Percentiles rank a stretch among this genome's conserved stretches.
These are phyloP conservation scores for Cheilosia urbana DNA, from an alignment of 2,888 invertebrate species.

Conservation along the genomic window DNA sequence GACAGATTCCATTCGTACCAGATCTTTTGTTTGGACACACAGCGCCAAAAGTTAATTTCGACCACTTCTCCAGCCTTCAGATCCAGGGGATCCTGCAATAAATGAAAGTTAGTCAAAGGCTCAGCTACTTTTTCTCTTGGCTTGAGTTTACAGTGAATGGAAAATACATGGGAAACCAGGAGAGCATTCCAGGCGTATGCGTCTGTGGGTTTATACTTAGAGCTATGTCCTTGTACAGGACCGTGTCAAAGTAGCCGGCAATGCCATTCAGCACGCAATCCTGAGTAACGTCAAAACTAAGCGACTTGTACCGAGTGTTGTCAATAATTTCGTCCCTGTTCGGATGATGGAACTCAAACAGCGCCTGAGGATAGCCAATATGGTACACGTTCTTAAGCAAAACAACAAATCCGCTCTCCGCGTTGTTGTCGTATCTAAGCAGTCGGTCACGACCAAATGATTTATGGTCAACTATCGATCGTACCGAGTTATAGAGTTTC, in stretches of 20 bases:
- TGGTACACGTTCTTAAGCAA: slow-evolving; percentile 85
- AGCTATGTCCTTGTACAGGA: slow-evolving; percentile 92
- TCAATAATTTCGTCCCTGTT: slow-evolving; percentile 88
- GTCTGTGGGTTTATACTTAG: slow-evolving; percentile 96
- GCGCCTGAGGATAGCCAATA: slow-evolving; percentile 81
- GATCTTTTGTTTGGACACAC: slow-evolving; percentile 90
- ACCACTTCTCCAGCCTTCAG: slow-evolving; percentile 89
- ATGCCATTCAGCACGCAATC: slow-evolving; percentile 96
- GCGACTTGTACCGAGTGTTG: slow-evolving; percentile 89
- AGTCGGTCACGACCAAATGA: slow-evolving; percentile 77
- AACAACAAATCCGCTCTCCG: slow-evolving; percentile 96
- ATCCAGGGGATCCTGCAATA: slow-evolving; percentile 83
- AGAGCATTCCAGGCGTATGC: slow-evolving; percentile 96
- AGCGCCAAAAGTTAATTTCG: slow-evolving; percentile 94
- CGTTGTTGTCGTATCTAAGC: slow-evolving; percentile 81
- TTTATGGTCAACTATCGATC: slow-evolving; percentile 78
- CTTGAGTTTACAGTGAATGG: slow-evolving; percentile 89
- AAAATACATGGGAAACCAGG: slow-evolving; percentile 99
- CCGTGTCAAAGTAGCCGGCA: slow-evolving; percentile 97
- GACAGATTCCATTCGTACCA: slow-evolving; percentile 97
- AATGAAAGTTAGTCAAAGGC: not conserved
- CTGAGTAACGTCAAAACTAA: slow-evolving; percentile 89
- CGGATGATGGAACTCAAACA: slow-evolving; percentile 97
- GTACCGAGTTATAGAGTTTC: slow-evolving; percentile 92
- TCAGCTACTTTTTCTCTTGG: not conserved